phyloP scores from a whole-genome alignment of 2,888 invertebrate genomes.

The Nemotelus nigrinus region DNA sequence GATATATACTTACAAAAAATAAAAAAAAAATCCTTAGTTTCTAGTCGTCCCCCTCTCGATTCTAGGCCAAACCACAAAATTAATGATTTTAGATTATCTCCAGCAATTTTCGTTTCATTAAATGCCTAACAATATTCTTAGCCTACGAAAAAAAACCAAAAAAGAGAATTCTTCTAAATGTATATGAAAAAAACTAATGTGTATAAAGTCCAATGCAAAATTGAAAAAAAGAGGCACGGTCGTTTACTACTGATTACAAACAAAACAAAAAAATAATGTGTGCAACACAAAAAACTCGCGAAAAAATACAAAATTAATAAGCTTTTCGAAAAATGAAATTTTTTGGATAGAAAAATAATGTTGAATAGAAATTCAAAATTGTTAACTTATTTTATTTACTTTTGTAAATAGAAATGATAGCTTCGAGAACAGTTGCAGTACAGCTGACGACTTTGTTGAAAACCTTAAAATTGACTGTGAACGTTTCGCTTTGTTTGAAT shows the following conservation, averaged over 20 bases:
- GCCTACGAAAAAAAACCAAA: neutral
- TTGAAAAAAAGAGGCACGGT: constrained; percentile 45
- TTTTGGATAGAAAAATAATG: constrained; percentile 16
- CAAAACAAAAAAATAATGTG: constrained; percentile 14
- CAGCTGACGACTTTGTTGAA: too few relatives aligned
- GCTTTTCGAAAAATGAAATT: constrained; percentile 20
- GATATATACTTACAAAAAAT: neutral
- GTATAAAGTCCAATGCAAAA: constrained; percentile 44
- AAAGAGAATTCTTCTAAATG: neutral
- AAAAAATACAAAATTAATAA: constrained; percentile 32
- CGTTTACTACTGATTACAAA: constrained; percentile 40
- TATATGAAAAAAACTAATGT: constrained; percentile 8
- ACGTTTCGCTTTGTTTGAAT: too few relatives aligned
- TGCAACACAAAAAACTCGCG: constrained; percentile 28
- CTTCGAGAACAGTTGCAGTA: neutral
- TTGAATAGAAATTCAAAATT: constrained; percentile 14
- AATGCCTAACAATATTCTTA: neutral
- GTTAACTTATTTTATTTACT: constrained; percentile 6
- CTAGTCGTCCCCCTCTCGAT: too few relatives aligned
- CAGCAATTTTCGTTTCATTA: neutral
- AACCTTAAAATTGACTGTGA: too few relatives aligned
- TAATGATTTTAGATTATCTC: too few relatives aligned
- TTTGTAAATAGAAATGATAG: constrained; percentile 12
- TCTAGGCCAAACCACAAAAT: neutral
- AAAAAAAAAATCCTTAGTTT: neutral